Evolutionary conservation across 2,113 vertebrate species (phyloP).

Genomic region (Periophthalmodon schlosseri): DNA sequence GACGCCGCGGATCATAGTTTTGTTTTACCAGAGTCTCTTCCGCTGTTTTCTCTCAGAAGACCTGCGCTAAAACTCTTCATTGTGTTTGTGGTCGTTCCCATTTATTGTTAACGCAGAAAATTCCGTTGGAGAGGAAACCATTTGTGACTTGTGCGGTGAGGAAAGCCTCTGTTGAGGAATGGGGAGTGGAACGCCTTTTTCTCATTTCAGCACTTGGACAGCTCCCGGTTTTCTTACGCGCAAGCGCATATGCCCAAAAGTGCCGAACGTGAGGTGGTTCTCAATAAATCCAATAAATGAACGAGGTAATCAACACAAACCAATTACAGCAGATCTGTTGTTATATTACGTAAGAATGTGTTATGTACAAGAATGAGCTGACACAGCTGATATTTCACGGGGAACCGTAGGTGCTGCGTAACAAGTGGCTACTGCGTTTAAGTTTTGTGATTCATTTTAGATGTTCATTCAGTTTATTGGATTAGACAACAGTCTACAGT

Average conservation of each 20-base stretch:
- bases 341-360: conserved; percentile 30
- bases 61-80: conserved; percentile 39
- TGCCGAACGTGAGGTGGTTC: conserved; percentile 72
- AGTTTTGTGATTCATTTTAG: conserved; percentile 6
- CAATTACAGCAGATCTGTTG: conserved; percentile 17
- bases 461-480: neutral
- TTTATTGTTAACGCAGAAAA: conserved; percentile 1
- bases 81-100: conserved; percentile 19
- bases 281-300: conserved; percentile 55
- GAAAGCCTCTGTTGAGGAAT: conserved; percentile 65
- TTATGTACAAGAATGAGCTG: conserved; percentile 18
- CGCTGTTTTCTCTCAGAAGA: conserved; percentile 64
- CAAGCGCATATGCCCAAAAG: conserved; percentile 79
- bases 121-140: conserved; percentile 11
- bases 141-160: conserved; percentile 38
- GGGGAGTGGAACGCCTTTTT: conserved; percentile 73
- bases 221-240: conserved; percentile 80
- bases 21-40: conserved; percentile 62
- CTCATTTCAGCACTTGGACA: conserved; percentile 87
- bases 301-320: conserved; percentile 37
- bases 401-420: conserved; percentile 35
- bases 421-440: conserved; percentile 26
- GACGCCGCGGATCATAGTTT: conserved; percentile 84
- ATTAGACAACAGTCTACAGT: too few species aligned
- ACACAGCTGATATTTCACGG: neutral